Conservation (phyloP, 2,888 invertebrate species). For the Cartodere bifasciata region DNA sequence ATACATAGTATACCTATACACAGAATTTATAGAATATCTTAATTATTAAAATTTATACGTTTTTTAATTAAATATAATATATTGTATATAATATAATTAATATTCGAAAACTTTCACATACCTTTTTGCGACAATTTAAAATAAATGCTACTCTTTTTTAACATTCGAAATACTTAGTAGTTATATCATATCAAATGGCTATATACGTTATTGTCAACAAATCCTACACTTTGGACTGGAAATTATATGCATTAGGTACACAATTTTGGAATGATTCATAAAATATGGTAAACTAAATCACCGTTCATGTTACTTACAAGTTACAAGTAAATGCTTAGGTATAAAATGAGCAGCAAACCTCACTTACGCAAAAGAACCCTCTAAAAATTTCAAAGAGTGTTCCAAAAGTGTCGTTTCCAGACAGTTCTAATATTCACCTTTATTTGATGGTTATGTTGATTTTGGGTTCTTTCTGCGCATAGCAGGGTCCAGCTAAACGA, state of each 20-base stretch:
- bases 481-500: too few relatives aligned
- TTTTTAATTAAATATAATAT: conserved; percentile 30
- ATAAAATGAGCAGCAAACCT: too few relatives aligned
- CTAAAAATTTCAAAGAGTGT: too few relatives aligned
- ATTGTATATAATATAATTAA: conserved; percentile 30
- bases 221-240: conserved; percentile 34
- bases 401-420: too few relatives aligned
- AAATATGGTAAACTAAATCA: conserved; percentile 30
- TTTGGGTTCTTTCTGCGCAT: too few relatives aligned
- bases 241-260: conserved; percentile 34
- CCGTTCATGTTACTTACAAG: too few relatives aligned
- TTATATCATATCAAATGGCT: conserved; percentile 36
- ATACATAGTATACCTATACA: conserved; percentile 31
- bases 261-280: conserved; percentile 35
- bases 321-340: too few relatives aligned
- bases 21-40: conserved; percentile 30
- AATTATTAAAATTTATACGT: conserved; percentile 30
- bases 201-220: conserved; percentile 38
- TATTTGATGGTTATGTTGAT: too few relatives aligned
- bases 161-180: conserved; percentile 32
- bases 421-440: too few relatives aligned
- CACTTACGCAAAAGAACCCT: too few relatives aligned
- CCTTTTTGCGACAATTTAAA: conserved; percentile 30
- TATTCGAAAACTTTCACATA: conserved; percentile 31
- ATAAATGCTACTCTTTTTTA: conserved; percentile 35